Percentiles rank a stretch among this genome's conserved stretches.
Conservation (phyloP, 2,888 invertebrate genomes). For the Amorpha juglandis region DNA sequence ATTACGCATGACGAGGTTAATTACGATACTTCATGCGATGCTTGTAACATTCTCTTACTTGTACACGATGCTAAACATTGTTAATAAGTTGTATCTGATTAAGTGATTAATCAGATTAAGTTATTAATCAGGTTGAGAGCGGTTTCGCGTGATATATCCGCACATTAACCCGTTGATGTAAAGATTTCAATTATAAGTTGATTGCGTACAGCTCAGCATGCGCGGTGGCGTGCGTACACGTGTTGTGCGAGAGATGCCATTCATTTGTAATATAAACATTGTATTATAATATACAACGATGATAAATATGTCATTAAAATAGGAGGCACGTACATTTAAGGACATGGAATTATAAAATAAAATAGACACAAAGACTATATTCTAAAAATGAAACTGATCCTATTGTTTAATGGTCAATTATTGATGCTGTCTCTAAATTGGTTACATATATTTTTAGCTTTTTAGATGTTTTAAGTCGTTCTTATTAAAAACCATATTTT, state of each 20-base stretch:
- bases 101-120: background rate
- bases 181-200: slow-evolving; percentile 45
- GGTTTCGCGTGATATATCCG: slow-evolving; percentile 15
- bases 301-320: background rate
- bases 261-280: slow-evolving; percentile 14
- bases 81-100: slow-evolving; percentile 7
- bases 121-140: too few relatives aligned
- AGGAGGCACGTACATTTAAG: background rate
- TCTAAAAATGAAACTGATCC: too few relatives aligned
- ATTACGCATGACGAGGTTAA: too few relatives aligned
- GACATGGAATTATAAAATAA: too few relatives aligned
- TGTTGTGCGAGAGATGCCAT: slow-evolving; percentile 6
- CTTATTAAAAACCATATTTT: too few relatives aligned
- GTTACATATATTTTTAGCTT: too few relatives aligned
- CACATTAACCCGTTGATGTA: slow-evolving; percentile 43
- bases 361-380: too few relatives aligned
- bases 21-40: background rate
- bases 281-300: background rate
- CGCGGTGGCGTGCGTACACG: slow-evolving; percentile 7
- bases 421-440: too few relatives aligned
- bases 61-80: background rate
- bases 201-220: slow-evolving; percentile 5
- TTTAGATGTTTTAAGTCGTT: too few relatives aligned
- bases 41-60: background rate
- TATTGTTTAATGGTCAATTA: too few relatives aligned